Evolutionary conservation across 2,113 vertebrate species (phyloP).

Genomic region (Channa maculata): DNA sequence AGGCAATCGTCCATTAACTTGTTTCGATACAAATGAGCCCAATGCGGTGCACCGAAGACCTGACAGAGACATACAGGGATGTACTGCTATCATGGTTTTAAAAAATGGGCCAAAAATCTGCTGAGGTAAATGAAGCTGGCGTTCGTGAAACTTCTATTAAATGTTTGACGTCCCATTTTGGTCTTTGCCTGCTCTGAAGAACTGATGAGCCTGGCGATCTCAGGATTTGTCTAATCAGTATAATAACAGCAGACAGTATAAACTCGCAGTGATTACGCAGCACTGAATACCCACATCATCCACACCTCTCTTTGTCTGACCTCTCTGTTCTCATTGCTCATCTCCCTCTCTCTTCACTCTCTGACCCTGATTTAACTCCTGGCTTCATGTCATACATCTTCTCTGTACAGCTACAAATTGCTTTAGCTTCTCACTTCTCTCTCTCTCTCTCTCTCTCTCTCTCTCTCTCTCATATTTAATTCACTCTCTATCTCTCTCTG

Average conservation of each 20-base stretch:
- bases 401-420: constrained; percentile 58
- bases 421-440: constrained; percentile 43
- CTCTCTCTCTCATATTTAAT: constrained; percentile 36
- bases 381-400: constrained; percentile 56
- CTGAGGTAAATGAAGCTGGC: background rate
- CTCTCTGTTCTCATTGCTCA: constrained; percentile 32
- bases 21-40: background rate
- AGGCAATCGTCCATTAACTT: background rate
- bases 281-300: constrained; percentile 16
- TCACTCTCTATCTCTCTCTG: constrained; percentile 27
- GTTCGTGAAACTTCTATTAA: background rate
- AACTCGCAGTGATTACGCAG: constrained; percentile 44
- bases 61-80: background rate
- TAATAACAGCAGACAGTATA: constrained; percentile 40
- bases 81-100: background rate
- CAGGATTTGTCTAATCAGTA: constrained; percentile 45
- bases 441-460: constrained; percentile 13
- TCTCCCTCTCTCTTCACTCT: constrained; percentile 40
- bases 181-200: constrained; percentile 16
- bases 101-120: background rate
- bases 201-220: background rate
- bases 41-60: background rate
- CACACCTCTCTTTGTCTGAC: constrained; percentile 31
- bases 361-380: constrained; percentile 64
- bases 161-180: constrained; percentile 2